Evolutionary conservation across 2,797 vertebrate species (phyloP).

Genomic region (Dermochelys coriacea): DNA sequence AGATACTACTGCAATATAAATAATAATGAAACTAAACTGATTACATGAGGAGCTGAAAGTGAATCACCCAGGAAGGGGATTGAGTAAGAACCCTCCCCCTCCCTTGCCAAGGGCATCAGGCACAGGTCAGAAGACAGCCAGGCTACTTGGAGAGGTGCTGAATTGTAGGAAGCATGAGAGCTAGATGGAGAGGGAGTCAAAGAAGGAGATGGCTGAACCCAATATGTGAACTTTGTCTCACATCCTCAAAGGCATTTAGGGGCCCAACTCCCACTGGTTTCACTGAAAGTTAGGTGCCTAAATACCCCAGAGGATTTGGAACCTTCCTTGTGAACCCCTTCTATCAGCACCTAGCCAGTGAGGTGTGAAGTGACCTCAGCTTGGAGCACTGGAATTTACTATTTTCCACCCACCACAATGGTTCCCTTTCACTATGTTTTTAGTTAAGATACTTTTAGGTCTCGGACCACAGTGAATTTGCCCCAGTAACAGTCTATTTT

Average conservation of each 20-base stretch:
- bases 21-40: background rate
- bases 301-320: too few relatives aligned
- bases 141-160: background rate
- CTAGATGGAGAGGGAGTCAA: background rate
- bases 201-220: background rate
- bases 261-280: too few relatives aligned
- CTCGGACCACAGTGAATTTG: background rate
- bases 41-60: background rate
- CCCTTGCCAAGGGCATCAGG: background rate
- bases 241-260: too few relatives aligned
- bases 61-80: background rate
- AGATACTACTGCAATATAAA: background rate
- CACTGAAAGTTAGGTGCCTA: too few relatives aligned
- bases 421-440: background rate
- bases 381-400: background rate
- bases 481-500: too few relatives aligned
- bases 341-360: background rate
- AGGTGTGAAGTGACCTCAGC: background rate
- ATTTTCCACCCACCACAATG: background rate
- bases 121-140: background rate
- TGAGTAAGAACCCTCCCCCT: too few relatives aligned
- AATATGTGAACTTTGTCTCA: background rate
- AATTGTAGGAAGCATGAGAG: background rate
- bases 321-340: too few relatives aligned
- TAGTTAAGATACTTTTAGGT: background rate